Conservation (phyloP, 2,888 invertebrate genomes). For the Argyresthia albistria region DNA sequence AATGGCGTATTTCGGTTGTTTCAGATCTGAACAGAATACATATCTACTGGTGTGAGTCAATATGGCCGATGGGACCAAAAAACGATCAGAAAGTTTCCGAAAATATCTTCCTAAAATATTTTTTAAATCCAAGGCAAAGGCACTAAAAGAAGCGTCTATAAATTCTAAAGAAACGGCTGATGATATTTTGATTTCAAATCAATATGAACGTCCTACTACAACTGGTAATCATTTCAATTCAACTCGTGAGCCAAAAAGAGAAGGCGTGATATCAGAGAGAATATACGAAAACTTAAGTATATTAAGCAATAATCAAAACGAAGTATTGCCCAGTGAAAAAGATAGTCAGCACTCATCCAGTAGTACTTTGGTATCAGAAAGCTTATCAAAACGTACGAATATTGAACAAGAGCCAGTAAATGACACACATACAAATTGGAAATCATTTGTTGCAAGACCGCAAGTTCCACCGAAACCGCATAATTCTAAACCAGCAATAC, state of each 20-base stretch:
- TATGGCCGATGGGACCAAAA: conserved; percentile 19
- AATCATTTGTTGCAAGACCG: conserved; percentile 27
- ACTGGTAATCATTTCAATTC: background rate
- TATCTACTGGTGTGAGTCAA: too few species aligned
- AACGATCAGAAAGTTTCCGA: conserved; percentile 47
- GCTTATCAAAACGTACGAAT: conserved; percentile 22
- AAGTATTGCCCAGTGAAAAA: conserved; percentile 24
- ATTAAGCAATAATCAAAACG: conserved; percentile 21
- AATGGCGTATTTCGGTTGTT: too few species aligned
- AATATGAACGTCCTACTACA: conserved; percentile 43
- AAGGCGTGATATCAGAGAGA: conserved; percentile 32
- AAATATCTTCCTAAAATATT: conserved; percentile 52
- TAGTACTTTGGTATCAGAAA: conserved; percentile 55
- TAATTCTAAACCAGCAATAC: conserved; percentile 21
- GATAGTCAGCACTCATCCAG: conserved; percentile 48
- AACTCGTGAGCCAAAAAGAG: conserved; percentile 18
- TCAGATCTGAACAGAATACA: too few species aligned
- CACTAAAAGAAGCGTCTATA: conserved; percentile 22
- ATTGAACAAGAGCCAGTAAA: conserved; percentile 12
- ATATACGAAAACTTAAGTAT: conserved; percentile 55
- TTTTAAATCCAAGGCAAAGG: conserved; percentile 45
- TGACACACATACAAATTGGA: background rate
- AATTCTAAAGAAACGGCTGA: background rate
- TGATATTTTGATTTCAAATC: conserved; percentile 27
- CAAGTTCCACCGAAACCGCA: conserved; percentile 27